phyloP scores from a whole-genome alignment of 1,140 invertebrate genomes.

The Pseudomyrmex concolor region DNA sequence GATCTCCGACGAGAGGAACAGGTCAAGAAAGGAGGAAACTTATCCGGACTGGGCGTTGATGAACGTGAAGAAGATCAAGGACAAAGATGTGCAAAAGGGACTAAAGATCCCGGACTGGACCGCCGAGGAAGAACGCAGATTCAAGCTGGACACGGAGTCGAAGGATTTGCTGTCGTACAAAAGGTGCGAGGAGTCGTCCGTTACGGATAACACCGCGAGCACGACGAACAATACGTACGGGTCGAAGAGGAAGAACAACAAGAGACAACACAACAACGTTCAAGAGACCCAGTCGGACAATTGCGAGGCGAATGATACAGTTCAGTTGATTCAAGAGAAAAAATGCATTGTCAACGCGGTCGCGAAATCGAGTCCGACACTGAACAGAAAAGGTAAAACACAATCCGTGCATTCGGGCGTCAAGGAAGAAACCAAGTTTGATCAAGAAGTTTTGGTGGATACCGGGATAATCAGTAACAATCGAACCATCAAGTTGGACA shows the following conservation, averaged over 20 bases:
- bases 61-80: slow-evolving; percentile 77
- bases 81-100: slow-evolving; percentile 75
- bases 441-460: slow-evolving; percentile 72
- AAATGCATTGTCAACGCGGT: slow-evolving; percentile 56
- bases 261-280: slow-evolving; percentile 58
- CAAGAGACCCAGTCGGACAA: slow-evolving; percentile 63
- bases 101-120: slow-evolving; percentile 79
- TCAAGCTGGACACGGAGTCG: slow-evolving; percentile 78
- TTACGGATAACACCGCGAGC: slow-evolving; percentile 53
- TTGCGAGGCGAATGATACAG: slow-evolving; percentile 15
- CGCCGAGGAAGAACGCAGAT: slow-evolving; percentile 78
- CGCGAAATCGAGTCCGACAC: slow-evolving; percentile 73
- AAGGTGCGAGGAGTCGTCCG: slow-evolving; percentile 60
- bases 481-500: slow-evolving; percentile 72
- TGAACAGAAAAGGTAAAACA: slow-evolving; percentile 74
- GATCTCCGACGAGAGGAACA: slow-evolving; percentile 65
- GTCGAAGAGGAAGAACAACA: slow-evolving; percentile 60
- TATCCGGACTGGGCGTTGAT: slow-evolving; percentile 74
- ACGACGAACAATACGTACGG: slow-evolving; percentile 1
- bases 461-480: slow-evolving; percentile 60
- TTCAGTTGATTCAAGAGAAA: slow-evolving; percentile 65
- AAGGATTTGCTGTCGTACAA: slow-evolving; percentile 73
- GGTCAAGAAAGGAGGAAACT: slow-evolving; percentile 66
- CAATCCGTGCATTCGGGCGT: slow-evolving; percentile 37
- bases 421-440: slow-evolving; percentile 76